Percentiles rank a stretch among this genome's conserved stretches.
phyloP scores from a whole-genome alignment of 1,140 invertebrate species.

The Arctopsyche grandis region DNA sequence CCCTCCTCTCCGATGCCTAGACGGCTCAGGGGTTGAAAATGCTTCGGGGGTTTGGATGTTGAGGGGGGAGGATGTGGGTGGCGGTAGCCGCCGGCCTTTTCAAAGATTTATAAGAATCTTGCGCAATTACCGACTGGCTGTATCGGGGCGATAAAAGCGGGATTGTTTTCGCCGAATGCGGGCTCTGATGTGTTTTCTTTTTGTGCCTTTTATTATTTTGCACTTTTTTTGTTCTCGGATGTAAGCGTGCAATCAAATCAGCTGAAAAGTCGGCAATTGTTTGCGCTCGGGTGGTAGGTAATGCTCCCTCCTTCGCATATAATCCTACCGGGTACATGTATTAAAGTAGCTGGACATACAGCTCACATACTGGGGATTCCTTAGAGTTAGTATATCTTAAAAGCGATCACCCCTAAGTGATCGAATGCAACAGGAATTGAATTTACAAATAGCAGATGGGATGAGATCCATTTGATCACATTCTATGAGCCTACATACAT shows the following conservation, averaged over 20 bases:
- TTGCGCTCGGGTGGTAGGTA: not conserved
- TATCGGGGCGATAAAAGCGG: slow-evolving; percentile 48
- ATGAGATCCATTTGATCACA: too few relatives aligned
- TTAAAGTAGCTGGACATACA: too few relatives aligned
- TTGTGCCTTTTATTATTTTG: not conserved
- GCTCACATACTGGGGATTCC: too few relatives aligned
- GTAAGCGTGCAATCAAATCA: not conserved
- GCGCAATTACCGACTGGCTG: slow-evolving; percentile 49
- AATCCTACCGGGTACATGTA: too few relatives aligned
- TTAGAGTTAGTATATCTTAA: too few relatives aligned
- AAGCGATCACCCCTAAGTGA: too few relatives aligned
- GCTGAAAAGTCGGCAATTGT: not conserved
- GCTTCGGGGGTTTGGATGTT: not conserved
- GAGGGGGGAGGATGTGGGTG: not conserved
- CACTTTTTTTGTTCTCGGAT: not conserved
- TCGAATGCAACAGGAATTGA: too few relatives aligned
- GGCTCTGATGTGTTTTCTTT: slow-evolving; percentile 15
- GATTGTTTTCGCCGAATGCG: slow-evolving; percentile 38
- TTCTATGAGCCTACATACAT: too few relatives aligned
- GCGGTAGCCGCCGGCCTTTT: slow-evolving; percentile 37
- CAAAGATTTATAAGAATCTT: slow-evolving; percentile 52
- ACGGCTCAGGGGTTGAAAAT: slow-evolving; percentile 7
- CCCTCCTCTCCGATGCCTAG: not conserved
- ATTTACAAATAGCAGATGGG: too few relatives aligned
- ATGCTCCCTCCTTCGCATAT: too few relatives aligned